phyloP scores from a whole-genome alignment of 1,140 invertebrate species.

The Schlechtendalia chinensis region DNA sequence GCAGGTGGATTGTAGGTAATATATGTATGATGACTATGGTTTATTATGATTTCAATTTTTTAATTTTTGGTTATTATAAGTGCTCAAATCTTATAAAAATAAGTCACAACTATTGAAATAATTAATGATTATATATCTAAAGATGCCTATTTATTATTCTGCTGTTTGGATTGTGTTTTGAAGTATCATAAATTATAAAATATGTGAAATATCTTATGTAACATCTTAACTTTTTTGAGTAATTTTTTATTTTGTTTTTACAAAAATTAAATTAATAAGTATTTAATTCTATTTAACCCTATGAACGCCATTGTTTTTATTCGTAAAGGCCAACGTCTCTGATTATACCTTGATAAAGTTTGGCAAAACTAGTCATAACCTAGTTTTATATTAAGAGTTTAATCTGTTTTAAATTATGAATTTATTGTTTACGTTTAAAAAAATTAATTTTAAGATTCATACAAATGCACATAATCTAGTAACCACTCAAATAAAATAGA shows the following conservation, averaged over 20 bases:
- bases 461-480: slow-evolving; percentile 38
- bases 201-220: not conserved
- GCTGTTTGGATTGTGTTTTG: not conserved
- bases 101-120: slow-evolving; percentile 1
- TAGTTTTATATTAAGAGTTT: slow-evolving; percentile 42
- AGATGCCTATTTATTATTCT: not conserved
- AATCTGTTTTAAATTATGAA: slow-evolving; percentile 21
- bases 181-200: not conserved
- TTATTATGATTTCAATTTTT: not conserved
- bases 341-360: slow-evolving; percentile 27
- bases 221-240: not conserved
- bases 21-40: slow-evolving; percentile 7
- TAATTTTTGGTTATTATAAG: not conserved
- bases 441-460: slow-evolving; percentile 4
- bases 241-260: not conserved
- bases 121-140: not conserved
- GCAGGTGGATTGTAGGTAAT: slow-evolving; percentile 12
- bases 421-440: slow-evolving; percentile 18
- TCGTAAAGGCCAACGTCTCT: slow-evolving; percentile 24
- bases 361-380: slow-evolving; percentile 47
- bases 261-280: not conserved
- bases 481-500: not conserved
- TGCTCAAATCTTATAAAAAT: slow-evolving; percentile 14
- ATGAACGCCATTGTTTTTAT: slow-evolving; percentile 15
- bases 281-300: not conserved